These are phyloP conservation scores for Butorides virescens DNA, from an alignment of 2,113 vertebrate genomes.

Conservation along the genomic window DNA sequence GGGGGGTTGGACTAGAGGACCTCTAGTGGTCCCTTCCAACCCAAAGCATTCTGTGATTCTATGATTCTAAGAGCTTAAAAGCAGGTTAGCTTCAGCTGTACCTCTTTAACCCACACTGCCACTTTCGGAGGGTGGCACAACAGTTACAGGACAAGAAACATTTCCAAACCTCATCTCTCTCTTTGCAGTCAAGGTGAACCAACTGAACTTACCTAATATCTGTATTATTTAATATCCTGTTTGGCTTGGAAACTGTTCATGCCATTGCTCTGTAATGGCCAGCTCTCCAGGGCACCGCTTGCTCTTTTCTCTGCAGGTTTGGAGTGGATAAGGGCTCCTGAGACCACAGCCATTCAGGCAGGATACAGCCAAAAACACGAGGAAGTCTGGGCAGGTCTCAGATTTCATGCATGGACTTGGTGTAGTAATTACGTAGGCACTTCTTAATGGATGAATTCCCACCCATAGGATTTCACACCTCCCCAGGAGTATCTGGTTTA, in stretches of 20 bases:
- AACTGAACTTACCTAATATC: not conserved
- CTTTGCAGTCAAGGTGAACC: not conserved
- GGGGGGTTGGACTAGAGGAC: too few relatives aligned
- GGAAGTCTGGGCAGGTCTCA: not conserved
- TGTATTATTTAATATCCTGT: slow-evolving; percentile 11
- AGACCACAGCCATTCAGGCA: not conserved
- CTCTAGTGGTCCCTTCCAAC: too few relatives aligned
- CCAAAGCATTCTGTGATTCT: too few relatives aligned
- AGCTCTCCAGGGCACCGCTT: not conserved
- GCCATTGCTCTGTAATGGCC: not conserved
- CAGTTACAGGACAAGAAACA: not conserved
- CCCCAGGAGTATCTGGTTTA: not conserved
- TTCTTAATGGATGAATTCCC: not conserved
- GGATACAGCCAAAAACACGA: not conserved
- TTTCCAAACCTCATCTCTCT: not conserved
- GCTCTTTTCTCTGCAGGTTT: not conserved
- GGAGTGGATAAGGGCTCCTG: not conserved
- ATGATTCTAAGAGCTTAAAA: not conserved
- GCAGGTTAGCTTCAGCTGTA: not conserved
- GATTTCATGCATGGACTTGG: not conserved
- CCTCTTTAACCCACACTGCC: not conserved
- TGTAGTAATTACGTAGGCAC: not conserved
- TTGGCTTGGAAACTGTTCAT: not conserved
- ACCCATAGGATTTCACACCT: not conserved
- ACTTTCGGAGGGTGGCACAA: not conserved